These are phyloP conservation scores for Xerus inauris DNA, from an alignment of 2,113 vertebrate species.

Conservation along the genomic window DNA sequence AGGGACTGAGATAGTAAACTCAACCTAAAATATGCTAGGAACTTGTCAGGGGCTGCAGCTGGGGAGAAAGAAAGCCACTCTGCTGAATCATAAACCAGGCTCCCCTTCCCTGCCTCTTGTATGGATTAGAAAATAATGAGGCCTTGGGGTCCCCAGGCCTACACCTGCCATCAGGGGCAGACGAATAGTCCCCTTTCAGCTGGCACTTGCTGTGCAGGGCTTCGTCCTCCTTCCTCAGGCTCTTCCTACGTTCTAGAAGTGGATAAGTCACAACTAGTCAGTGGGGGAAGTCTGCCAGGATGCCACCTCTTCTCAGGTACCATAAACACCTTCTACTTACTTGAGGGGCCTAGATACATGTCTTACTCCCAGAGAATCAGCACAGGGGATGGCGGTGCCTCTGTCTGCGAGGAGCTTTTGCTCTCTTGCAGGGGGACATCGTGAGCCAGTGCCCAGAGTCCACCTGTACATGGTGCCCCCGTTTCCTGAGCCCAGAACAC, in stretches of 20 bases:
- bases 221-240: not conserved
- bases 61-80: not conserved
- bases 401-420: not conserved
- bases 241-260: not conserved
- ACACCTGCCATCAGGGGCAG: not conserved
- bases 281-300: not conserved
- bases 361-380: not conserved
- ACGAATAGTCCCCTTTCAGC: not conserved
- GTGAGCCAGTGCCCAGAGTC: not conserved
- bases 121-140: not conserved
- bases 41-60: not conserved
- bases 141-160: not conserved
- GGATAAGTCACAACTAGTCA: fast-evolving
- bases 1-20: too few relatives aligned
- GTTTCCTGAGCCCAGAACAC: not conserved
- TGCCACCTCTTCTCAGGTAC: not conserved
- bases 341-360: not conserved
- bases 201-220: fast-evolving
- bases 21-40: not conserved
- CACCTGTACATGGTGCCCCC: fast-evolving
- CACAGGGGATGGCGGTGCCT: not conserved
- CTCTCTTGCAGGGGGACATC: not conserved
- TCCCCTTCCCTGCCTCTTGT: not conserved
- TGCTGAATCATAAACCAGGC: not conserved
- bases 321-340: fast-evolving